Percentiles rank a stretch among this genome's conserved stretches.
Conservation (phyloP, 2,888 invertebrate species). For the Leptopilina drosophilae region DNA sequence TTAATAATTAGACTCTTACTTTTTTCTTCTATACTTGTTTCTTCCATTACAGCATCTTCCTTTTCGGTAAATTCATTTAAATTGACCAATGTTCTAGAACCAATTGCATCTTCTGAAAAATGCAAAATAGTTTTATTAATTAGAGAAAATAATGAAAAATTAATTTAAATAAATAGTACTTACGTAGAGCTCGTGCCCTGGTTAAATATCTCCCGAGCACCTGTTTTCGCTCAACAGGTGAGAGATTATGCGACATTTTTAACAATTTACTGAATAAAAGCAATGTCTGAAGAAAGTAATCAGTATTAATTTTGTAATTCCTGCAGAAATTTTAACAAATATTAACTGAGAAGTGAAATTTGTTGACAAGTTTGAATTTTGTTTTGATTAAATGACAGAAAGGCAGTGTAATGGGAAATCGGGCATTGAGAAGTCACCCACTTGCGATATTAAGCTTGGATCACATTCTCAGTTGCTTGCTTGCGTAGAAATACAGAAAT, state of each 20-base stretch:
- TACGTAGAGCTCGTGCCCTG: conserved; percentile 17
- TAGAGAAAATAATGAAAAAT: neutral
- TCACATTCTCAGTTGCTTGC: no score
- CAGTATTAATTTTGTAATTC: no score
- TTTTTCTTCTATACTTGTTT: conserved; percentile 66
- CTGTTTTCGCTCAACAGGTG: conserved; percentile 6
- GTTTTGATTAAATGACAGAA: no score
- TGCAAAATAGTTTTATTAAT: neutral
- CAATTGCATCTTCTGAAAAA: conserved; percentile 62
- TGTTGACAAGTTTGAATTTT: no score
- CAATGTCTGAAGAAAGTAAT: neutral
- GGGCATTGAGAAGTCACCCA: no score
- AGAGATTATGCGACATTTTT: neutral
- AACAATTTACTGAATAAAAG: neutral
- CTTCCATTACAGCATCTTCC: conserved; percentile 63
- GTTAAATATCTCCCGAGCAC: conserved; percentile 11
- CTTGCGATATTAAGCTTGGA: no score
- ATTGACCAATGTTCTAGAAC: conserved; percentile 57
- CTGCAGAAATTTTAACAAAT: no score
- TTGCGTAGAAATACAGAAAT: no score
- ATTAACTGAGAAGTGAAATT: no score
- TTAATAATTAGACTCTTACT: conserved; percentile 54
- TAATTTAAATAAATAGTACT: neutral
- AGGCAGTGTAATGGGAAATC: no score
- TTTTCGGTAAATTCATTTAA: conserved; percentile 65